Evolutionary conservation across 2,888 invertebrate genomes (phyloP).

Genomic region (Adineta ricciae): DNA sequence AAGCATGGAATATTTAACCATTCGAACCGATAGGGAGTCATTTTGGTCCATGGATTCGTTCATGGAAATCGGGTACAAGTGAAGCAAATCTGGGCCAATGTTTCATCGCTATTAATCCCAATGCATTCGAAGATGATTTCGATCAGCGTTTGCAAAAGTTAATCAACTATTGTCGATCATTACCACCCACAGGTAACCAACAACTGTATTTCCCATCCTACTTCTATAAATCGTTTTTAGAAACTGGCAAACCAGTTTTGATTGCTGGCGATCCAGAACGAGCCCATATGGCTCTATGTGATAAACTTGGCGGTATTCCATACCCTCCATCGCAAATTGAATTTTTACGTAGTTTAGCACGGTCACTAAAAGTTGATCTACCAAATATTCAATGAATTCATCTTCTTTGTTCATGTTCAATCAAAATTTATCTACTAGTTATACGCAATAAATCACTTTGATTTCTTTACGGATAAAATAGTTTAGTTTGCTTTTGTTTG

Average conservation of each 20-base stretch:
- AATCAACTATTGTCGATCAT: conserved; percentile 59
- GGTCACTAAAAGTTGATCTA: neutral
- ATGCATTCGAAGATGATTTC: conserved; percentile 70
- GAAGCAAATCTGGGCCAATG: conserved; percentile 67
- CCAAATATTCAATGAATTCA: neutral
- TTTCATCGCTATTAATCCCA: conserved; percentile 74
- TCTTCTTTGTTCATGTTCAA: neutral
- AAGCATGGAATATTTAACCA: too few species aligned
- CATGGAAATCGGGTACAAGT: conserved; percentile 60
- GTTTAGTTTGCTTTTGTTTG: too few species aligned
- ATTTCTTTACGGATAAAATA: neutral
- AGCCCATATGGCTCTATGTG: conserved; percentile 60
- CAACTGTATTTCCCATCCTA: neutral
- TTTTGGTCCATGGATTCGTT: conserved; percentile 66
- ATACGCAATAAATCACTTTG: neutral
- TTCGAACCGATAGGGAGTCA: neutral
- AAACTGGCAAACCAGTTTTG: conserved; percentile 58
- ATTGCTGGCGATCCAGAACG: conserved; percentile 78
- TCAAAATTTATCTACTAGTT: neutral
- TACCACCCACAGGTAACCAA: conserved; percentile 58
- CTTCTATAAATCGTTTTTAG: conserved; percentile 37
- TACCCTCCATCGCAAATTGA: conserved; percentile 69
- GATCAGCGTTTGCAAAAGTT: conserved; percentile 64
- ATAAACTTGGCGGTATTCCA: conserved; percentile 63
- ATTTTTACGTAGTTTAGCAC: conserved; percentile 37